These are phyloP conservation scores for Drosophila austrosaltans DNA, from an alignment of 2,888 invertebrate genomes.

Conservation along the genomic window DNA sequence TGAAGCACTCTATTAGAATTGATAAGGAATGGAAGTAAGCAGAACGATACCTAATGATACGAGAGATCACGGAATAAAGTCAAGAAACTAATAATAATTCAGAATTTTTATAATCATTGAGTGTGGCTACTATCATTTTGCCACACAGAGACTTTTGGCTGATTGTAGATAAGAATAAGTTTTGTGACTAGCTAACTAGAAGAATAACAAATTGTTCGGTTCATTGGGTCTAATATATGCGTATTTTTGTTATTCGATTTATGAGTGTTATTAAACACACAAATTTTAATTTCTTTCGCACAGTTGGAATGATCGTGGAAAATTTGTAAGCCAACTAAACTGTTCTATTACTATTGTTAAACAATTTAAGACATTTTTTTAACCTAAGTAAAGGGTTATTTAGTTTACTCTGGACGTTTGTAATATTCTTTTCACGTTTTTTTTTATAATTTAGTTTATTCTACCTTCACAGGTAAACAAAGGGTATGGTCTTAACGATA, in stretches of 20 bases:
- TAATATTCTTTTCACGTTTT: no score
- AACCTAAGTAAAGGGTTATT: no score
- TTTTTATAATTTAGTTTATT: no score
- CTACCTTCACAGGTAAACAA: no score
- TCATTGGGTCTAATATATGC: not conserved
- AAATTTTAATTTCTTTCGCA: not conserved
- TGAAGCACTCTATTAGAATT: constrained; percentile 15
- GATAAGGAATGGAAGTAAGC: not conserved
- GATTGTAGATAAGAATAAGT: not conserved
- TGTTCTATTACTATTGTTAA: no score
- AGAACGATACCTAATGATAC: not conserved
- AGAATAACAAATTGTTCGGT: no score
- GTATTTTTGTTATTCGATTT: not conserved
- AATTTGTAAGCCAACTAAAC: not conserved
- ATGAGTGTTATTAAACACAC: not conserved
- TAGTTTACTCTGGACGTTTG: no score
- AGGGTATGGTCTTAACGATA: no score
- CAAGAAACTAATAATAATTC: constrained; percentile 9
- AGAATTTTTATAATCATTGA: constrained; percentile 6
- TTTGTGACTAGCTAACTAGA: not conserved
- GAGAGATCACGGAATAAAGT: not conserved
- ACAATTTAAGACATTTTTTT: no score
- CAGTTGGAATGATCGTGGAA: not conserved
- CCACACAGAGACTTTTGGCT: not conserved
- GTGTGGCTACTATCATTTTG: constrained; percentile 7